Percentiles rank a stretch among this genome's conserved stretches.
Evolutionary conservation across 2,888 invertebrate genomes (phyloP).

Genomic region (Drosophila villosipedis): DNA sequence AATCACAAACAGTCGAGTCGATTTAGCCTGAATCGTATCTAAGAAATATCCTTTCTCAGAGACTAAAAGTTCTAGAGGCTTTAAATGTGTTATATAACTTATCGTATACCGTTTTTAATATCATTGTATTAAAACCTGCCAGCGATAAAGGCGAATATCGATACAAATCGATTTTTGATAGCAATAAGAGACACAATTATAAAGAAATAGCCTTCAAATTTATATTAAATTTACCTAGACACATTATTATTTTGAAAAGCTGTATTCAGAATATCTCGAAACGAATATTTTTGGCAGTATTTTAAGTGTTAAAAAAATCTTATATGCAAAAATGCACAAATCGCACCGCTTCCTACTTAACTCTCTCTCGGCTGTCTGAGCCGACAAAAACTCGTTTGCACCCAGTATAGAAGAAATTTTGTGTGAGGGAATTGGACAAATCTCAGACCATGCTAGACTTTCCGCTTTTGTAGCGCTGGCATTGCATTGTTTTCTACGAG

Average conservation of each 20-base stretch:
- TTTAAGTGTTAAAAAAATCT: neutral
- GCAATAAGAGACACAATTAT: neutral
- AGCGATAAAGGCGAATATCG: neutral
- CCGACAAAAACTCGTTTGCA: constrained; percentile 7
- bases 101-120: neutral
- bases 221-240: neutral
- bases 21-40: neutral
- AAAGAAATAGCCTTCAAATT: neutral
- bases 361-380: neutral
- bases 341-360: neutral
- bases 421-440: neutral
- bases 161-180: neutral
- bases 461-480: neutral
- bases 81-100: neutral
- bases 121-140: neutral
- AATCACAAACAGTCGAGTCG: neutral
- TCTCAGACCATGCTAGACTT: constrained; percentile 14
- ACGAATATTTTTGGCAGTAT: neutral
- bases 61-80: neutral
- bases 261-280: neutral
- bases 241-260: neutral
- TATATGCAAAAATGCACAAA: neutral
- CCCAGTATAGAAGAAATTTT: constrained; percentile 26
- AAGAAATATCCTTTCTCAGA: neutral
- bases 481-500: constrained; percentile 37